Conservation (phyloP, 2,888 invertebrate species). For the Zeuzera pyrina region DNA sequence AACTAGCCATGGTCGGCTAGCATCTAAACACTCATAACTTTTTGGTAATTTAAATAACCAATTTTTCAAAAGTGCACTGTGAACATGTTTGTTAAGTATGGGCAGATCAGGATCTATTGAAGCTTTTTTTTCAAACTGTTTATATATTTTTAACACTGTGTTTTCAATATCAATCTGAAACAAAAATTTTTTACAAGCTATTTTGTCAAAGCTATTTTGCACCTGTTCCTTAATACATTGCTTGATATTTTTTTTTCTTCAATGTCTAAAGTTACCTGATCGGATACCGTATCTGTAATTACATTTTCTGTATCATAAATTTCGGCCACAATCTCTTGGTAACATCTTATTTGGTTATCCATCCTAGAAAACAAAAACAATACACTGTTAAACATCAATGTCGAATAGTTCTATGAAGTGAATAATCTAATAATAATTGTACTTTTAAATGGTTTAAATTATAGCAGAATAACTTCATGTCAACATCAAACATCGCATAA, state of each 20-base stretch:
- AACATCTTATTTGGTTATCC: conserved; percentile 51
- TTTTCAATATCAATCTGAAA: conserved; percentile 56
- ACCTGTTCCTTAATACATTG: neutral
- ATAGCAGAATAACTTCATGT: no score
- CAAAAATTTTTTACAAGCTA: conserved; percentile 7
- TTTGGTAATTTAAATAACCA: conserved; percentile 78
- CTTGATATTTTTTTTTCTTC: conserved; percentile 1
- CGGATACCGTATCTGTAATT: conserved; percentile 47
- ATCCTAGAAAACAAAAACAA: no score
- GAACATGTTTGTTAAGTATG: conserved; percentile 76
- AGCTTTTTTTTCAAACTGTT: conserved; percentile 53
- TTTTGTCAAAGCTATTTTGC: neutral
- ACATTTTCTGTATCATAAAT: conserved; percentile 75
- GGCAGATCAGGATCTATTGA: conserved; percentile 68
- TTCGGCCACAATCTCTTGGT: conserved; percentile 43
- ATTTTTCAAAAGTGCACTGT: conserved; percentile 77
- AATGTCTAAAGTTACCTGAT: conserved; percentile 37
- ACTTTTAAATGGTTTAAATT: no score
- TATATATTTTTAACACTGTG: conserved; percentile 44
- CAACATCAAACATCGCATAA: no score
- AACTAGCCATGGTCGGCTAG: conserved; percentile 96
- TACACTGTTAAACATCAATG: no score
- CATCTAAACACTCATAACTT: conserved; percentile 89
- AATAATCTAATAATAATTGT: no score
- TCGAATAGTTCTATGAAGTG: no score